Base-by-base conservation (phyloP, 2,888 invertebrate genomes). In the Phengaris alcon region DNA sequence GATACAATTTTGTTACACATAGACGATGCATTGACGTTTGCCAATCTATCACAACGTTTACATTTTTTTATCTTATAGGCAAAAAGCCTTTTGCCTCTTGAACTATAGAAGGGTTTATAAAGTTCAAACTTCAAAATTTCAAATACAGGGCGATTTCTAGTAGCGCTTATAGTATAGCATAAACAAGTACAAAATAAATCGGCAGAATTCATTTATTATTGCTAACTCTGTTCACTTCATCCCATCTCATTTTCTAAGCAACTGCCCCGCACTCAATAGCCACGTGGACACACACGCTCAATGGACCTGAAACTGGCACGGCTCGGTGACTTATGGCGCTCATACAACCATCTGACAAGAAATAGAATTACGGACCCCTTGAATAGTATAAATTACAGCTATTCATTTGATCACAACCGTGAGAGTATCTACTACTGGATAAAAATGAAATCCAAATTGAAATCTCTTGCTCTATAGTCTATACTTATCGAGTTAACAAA, bases 231-330 rank as follows among this genome's bases (percentile, higher is more conserved):
- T 48, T 35, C 64, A 35, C 35, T 59, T 59, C 64, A 64, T 64
- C 64, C 64, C 64, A 35, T 64, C 12, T 64, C 2, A 64, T 64
- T 64, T 64, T 64, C 64, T 64, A 64, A 64, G 64, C 64, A 35
- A 44, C 35, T 13, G 72, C 72, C 13, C 22, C 6, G 52, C 8
- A 68, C 48, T 64, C 64, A 64, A 35, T 13, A 54, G 52, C 79
- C 81, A 81, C 81, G 83, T 79, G 78, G 77, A 82, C 79, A 35
- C 2, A 35, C 35, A 79, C 80, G 83, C 79, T 80, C 79, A 83
- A 77, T 81, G 82, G 80, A 80, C 79, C 83, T 81, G 80, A 83
- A 85, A 84, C 78, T 84, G 79, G 82, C 82, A 70, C 83, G 80
- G 73, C 22, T 13, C 12, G 52, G 55, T 68, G 59, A 64, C 12